Conservation (phyloP, 2,113 vertebrate species). For the Rhabdornis inornatus region DNA sequence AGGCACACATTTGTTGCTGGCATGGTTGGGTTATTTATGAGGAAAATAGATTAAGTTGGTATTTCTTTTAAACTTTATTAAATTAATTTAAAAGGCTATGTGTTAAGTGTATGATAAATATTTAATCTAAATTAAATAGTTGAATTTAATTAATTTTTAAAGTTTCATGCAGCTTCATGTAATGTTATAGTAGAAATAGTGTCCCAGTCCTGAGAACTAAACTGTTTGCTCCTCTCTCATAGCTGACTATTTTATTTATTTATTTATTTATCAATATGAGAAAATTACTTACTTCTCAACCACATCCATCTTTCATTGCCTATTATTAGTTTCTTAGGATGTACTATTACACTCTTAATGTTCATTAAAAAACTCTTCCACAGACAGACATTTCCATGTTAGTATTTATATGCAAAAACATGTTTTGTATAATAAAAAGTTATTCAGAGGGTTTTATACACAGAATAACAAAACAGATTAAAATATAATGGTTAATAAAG, state of each 20-base stretch:
- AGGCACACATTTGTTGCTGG: conserved; percentile 39
- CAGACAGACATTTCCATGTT: background rate
- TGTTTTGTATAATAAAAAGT: background rate
- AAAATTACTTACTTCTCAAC: background rate
- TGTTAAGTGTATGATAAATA: conserved; percentile 49
- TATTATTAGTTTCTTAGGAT: background rate
- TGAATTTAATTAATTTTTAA: conserved; percentile 42
- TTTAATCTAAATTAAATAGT: conserved; percentile 59
- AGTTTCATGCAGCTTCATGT: background rate
- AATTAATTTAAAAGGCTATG: conserved; percentile 17
- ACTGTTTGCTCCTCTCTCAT: background rate
- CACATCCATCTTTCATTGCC: background rate
- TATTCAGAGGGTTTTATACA: background rate
- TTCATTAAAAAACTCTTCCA: background rate
- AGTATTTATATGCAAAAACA: background rate
- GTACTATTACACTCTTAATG: background rate
- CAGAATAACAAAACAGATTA: background rate
- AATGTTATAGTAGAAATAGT: background rate
- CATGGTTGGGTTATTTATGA: conserved; percentile 51
- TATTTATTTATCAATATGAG: background rate
- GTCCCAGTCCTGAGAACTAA: background rate
- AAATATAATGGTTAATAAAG: background rate
- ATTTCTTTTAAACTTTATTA: conserved; percentile 52
- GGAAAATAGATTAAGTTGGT: conserved; percentile 44
- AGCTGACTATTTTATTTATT: background rate